Evolutionary conservation across 2,113 vertebrate species (phyloP), one percentile per base, ranked within the genome.

Genomic region (Willisornis vidua): DNA sequence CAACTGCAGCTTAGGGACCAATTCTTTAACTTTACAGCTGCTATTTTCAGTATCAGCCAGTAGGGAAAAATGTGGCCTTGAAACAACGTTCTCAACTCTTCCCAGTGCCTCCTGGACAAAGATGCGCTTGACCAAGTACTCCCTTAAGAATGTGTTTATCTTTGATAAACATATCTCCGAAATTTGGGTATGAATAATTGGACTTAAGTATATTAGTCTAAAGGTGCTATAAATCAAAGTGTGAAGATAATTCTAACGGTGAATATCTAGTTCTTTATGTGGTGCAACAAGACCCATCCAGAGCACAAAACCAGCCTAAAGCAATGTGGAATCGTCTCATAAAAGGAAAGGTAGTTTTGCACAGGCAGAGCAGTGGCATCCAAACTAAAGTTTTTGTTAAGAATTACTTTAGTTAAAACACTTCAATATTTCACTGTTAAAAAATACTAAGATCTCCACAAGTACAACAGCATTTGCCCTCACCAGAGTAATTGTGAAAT

Each of bases 301-400:
- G 43, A 62, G 58, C 55, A 89, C 2, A 25, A 48, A 61, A 33
- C 6, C 48, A n/a, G 46, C 14, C 61, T 54, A 74, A 37, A 78
- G 46, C 54, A 37, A 57, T 0, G 1, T 0, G 33, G 67, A 77
- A 57, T 37, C 37, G 20, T 22, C 35, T 31, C 2, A 3, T 0
- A 1, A 31, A n/a, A 58, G 20, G 7, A 16, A 65, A 72, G 28
- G 25, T 7, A 76, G n/a, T 31, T 88, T 45, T 59, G 57, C 7
- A 7, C 28, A 45, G 41, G 35, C 31, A 61, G 57, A 22, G 11
- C 2, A 35, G 22, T 1, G 9, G 41, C 12, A 84, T 19, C 57
- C 61, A 67, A 87, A 41, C 26, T 3, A 39, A 5, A 78, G 31
- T 5, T 45, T 48, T 54, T 43, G 29, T 61, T 58, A 73, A 35